Evolutionary conservation across 2,888 invertebrate species (phyloP).

Genomic region (Trachelus stipa): DNA sequence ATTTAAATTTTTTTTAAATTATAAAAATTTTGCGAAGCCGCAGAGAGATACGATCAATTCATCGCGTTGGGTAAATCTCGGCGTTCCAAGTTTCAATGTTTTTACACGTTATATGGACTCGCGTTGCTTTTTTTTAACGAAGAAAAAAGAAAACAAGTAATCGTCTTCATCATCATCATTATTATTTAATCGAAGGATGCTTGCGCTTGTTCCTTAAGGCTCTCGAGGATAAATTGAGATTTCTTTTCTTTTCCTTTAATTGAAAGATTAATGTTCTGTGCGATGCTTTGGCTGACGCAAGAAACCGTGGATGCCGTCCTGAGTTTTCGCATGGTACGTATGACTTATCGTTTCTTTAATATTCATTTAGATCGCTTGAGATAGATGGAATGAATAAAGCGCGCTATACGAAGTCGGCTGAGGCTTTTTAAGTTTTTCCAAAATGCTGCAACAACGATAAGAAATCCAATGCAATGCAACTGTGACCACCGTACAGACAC

Average conservation of each 20-base stretch:
- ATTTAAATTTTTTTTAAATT: no score
- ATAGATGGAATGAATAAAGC: background rate
- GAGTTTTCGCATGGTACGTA: slow-evolving; percentile 62
- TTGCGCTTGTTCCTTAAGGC: slow-evolving; percentile 52
- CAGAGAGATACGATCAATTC: background rate
- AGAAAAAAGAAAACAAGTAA: no score
- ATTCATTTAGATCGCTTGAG: background rate
- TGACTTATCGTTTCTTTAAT: slow-evolving; percentile 44
- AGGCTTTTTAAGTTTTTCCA: slow-evolving; percentile 3
- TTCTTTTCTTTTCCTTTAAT: slow-evolving; percentile 46
- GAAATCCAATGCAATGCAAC: background rate
- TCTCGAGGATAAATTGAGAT: slow-evolving; percentile 27
- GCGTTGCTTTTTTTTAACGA: background rate
- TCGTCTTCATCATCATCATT: background rate
- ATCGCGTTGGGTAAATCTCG: background rate
- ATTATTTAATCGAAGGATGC: slow-evolving; percentile 39
- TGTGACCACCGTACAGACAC: background rate
- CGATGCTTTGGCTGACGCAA: slow-evolving; percentile 62
- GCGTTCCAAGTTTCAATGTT: background rate
- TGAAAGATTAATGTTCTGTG: slow-evolving; percentile 54
- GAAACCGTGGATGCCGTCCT: slow-evolving; percentile 54
- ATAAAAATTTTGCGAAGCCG: background rate
- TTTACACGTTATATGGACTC: background rate
- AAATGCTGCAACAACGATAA: background rate
- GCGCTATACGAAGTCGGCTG: background rate